Conservation (phyloP, 1,140 invertebrate genomes). For the Pantala flavescens region DNA sequence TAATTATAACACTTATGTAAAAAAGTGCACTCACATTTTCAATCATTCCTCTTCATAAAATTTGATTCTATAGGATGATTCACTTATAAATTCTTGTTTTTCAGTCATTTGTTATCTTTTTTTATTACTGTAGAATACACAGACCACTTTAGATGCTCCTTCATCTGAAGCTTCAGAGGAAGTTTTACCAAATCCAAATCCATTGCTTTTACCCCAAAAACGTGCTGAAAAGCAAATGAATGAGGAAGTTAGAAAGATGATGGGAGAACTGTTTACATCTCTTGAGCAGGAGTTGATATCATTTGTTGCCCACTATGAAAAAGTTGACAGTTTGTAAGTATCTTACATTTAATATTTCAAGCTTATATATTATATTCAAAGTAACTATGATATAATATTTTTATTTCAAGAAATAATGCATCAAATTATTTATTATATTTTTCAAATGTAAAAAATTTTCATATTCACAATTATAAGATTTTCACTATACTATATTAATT, state of each 20-base stretch:
- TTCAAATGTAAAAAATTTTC: background rate
- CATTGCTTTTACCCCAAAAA: conserved; percentile 36
- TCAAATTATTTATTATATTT: conserved; percentile 18
- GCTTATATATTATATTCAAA: conserved; percentile 14
- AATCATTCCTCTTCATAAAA: too few relatives aligned
- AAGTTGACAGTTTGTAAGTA: conserved; percentile 77
- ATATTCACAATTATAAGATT: too few relatives aligned
- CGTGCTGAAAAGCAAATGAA: conserved; percentile 58
- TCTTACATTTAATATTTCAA: conserved; percentile 8
- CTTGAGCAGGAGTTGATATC: conserved; percentile 75
- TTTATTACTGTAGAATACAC: conserved; percentile 42
- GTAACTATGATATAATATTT: conserved; percentile 13
- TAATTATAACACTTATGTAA: too few relatives aligned
- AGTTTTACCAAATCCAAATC: conserved; percentile 1
- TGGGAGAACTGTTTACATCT: conserved; percentile 75
- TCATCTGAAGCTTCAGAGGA: conserved; percentile 14
- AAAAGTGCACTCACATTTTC: too few relatives aligned
- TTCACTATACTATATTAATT: too few relatives aligned
- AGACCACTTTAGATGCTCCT: conserved; percentile 40
- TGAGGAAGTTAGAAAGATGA: conserved; percentile 70
- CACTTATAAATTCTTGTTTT: too few relatives aligned
- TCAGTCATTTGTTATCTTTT: too few relatives aligned
- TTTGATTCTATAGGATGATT: too few relatives aligned
- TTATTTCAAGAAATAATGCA: conserved; percentile 13
- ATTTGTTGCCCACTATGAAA: conserved; percentile 77